Conservation (phyloP, 2,113 vertebrate genomes). For the Ceyx melanurus region DNA sequence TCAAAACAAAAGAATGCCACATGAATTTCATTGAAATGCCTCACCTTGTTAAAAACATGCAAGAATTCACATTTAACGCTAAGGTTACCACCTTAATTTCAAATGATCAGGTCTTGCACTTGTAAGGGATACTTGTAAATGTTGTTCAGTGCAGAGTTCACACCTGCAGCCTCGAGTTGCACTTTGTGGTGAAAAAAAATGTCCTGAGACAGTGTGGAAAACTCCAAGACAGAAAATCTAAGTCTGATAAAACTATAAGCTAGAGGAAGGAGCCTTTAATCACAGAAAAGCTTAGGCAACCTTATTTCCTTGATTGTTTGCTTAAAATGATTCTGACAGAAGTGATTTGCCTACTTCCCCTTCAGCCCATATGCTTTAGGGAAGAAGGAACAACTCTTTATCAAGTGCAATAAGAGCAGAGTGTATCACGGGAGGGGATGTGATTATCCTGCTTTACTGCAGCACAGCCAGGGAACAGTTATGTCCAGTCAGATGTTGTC, state of each 20-base stretch:
- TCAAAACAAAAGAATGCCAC: neutral
- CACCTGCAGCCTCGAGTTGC: neutral
- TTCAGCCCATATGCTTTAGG: neutral
- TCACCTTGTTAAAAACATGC: neutral
- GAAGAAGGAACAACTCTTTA: neutral
- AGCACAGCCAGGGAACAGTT: neutral
- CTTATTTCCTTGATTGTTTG: slow-evolving; percentile 6
- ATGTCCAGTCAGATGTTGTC: neutral
- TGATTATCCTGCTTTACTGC: neutral
- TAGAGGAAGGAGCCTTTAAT: slow-evolving; percentile 11
- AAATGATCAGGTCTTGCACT: neutral
- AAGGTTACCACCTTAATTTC: neutral
- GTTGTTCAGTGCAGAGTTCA: neutral
- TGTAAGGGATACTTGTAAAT: neutral
- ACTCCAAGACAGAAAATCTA: neutral
- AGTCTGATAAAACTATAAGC: slow-evolving; percentile 3
- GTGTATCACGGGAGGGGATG: neutral
- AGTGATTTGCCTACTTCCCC: neutral
- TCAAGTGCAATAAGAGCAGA: neutral
- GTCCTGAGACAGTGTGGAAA: neutral
- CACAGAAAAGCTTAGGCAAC: slow-evolving; percentile 21
- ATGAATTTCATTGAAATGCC: neutral
- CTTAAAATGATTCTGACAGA: slow-evolving; percentile 15
- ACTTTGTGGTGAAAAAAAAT: neutral
- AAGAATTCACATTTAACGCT: neutral